Base-by-base conservation (phyloP, 2,888 invertebrate species). In the Acronicta alni region DNA sequence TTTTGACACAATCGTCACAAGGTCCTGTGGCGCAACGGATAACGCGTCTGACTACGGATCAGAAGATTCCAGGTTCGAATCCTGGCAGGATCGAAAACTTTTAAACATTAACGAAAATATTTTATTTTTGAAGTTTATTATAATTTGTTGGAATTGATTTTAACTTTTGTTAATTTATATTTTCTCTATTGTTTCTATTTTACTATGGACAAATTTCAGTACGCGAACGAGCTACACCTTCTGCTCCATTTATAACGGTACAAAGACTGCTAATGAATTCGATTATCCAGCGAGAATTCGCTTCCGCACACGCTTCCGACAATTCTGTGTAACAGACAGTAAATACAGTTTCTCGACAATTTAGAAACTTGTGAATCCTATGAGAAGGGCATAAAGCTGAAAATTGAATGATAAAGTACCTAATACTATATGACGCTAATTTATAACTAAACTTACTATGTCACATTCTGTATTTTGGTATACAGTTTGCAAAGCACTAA, bases 31-130 rank as follows among this genome's bases (percentile, higher is more conserved):
- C 95, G 95, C 95, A 95, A 95, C 87, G 95, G 94, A 95, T 95
- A 95, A 96, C 95, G 95, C 95, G 95, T 95, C 95, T 95, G 95
- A 95, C 95, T 95, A 95, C 95, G 95, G 95, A 95, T 95, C 95
- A 95, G 95, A 95, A 95, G 95, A 95, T 95, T 95, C 95, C 95
- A 95, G 95, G 95, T 95, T 95, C 95, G 95, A 95, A 95, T 95
- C 95, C 95, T 95, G 95, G 95, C 95, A 95, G 92, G 95, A 85
- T 87, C 85, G 86, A 12, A 56, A 45, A 3, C 20, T 44, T 39
- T 56, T 56, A 16, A 42, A 7, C 0, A 2, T 1, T 20, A 12
- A 6, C n/a, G n/a, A n/a, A n/a, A 20, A 7, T 20, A 16, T 37
- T 4, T 26, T 46, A 47, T 46, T 41, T 37, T 17, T 14, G 6